Conservation (phyloP, 2,888 invertebrate genomes). For the Polydrusus tereticollis region DNA sequence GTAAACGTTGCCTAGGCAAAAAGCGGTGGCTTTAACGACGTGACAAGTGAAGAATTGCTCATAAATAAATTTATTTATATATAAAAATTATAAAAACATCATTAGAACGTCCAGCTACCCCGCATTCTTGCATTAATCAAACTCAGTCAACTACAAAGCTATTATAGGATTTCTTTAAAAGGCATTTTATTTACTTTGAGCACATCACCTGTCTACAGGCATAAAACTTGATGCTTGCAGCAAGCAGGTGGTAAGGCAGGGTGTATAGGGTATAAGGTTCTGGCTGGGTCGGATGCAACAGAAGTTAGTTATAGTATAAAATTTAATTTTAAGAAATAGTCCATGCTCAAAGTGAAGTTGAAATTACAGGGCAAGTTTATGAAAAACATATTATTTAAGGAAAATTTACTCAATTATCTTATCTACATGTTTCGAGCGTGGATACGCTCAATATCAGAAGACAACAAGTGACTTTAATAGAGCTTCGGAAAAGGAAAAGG, state of each 20-base stretch:
- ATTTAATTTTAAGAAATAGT: too few relatives aligned
- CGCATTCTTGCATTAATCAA: slow-evolving; percentile 1
- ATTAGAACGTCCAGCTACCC: background rate
- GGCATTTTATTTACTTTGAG: background rate
- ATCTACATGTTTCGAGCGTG: too few relatives aligned
- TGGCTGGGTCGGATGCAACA: too few relatives aligned
- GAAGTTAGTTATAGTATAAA: too few relatives aligned
- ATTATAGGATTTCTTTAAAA: background rate
- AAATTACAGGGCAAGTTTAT: too few relatives aligned
- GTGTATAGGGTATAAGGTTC: background rate
- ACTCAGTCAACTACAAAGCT: background rate
- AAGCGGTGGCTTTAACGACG: background rate
- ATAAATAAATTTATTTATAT: background rate
- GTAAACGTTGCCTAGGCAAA: too few relatives aligned
- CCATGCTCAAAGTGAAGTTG: too few relatives aligned
- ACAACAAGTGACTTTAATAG: too few relatives aligned
- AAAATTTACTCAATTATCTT: too few relatives aligned
- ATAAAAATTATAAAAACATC: background rate
- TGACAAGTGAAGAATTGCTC: background rate
- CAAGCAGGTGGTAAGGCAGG: background rate
- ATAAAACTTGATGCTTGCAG: background rate
- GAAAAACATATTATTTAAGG: too few relatives aligned
- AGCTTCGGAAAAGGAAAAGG: too few relatives aligned
- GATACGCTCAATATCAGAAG: too few relatives aligned
- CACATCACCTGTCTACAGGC: background rate